Base-by-base conservation (phyloP, 2,888 invertebrate species). In the Melanophora roralis region DNA sequence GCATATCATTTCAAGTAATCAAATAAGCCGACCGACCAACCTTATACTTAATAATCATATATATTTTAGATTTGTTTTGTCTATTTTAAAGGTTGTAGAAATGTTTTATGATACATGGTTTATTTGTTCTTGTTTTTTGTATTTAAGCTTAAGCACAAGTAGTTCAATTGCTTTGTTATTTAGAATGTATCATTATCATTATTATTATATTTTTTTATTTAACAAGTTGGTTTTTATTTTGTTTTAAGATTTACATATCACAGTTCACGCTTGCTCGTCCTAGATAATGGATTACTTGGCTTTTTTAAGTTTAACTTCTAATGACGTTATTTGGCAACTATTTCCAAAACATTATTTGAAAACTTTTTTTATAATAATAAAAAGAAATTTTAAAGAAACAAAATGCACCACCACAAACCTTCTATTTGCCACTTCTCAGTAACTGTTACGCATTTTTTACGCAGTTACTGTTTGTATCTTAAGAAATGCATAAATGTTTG, bases 61-160 rank as follows among this genome's bases (percentile, higher is more conserved):
- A 32, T 47, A 43, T 68, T 21, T 67, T 36, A 27, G n/a, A n/a
- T n/a, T n/a, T n/a, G n/a, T n/a, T n/a, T 55, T 27, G 32, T 36
- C 53, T 40, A 21, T 45, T 14, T 47, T n/a, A 45, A 67, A 72
- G 71, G 53, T 55, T 67, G 59, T n/a, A 53, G 65, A 60, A 64
- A 45, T 67, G 49, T 57, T 59, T 51, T 40, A 19, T 60, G 6
- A 27, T 5, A 27, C 3, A 27, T 5, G n/a, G 6, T 5, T 55
- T 43, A 23, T 21, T 49, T 60, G 16, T 51, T 45, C n/a, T n/a
- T n/a, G n/a, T n/a, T 34, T 49, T 12, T 49, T 49, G 16, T n/a
- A 51, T 40, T 51, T 65, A 12, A 51, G 12, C 8, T 23, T 3
- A 27, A 51, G 14, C 40, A 64, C 47, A 43, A 27, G 6, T 27